Conservation (phyloP, 2,888 invertebrate genomes). For the Nephrotoma flavescens region DNA sequence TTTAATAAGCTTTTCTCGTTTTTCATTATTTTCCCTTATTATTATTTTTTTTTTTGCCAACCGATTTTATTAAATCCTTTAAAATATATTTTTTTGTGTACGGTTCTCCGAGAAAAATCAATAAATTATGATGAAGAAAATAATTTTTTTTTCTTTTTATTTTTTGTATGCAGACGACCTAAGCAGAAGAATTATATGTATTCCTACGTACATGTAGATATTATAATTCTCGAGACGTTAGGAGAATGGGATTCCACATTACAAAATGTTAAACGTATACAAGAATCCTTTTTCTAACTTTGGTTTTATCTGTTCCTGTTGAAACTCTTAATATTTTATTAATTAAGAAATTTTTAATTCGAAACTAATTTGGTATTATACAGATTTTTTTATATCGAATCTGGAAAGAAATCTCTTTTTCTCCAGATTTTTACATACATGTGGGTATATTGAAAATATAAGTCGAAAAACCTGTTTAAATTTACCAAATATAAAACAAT, state of each 20-base stretch:
- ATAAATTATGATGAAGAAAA: not conserved
- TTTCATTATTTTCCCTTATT: not conserved
- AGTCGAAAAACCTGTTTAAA: not conserved
- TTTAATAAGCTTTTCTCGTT: not conserved
- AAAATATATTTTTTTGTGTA: not conserved
- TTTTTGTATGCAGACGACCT: not conserved
- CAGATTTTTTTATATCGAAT: not conserved
- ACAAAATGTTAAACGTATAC: not conserved
- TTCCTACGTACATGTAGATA: not conserved
- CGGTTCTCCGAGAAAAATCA: not conserved
- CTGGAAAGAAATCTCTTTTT: not conserved
- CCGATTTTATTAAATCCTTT: not conserved
- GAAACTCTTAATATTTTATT: constrained; percentile 2
- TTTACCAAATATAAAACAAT: not conserved
- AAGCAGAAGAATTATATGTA: not conserved
- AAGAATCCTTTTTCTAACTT: not conserved
- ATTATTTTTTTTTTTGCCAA: not conserved
- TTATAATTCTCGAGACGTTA: not conserved
- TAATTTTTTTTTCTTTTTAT: not conserved
- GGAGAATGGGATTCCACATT: not conserved
- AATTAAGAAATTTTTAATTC: constrained; percentile 3
- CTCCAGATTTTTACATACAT: not conserved
- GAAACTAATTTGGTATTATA: constrained; percentile 3
- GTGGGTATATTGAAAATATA: not conserved
- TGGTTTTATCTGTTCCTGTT: not conserved